Conservation (phyloP, 1,140 invertebrate genomes). For the Tribolium castaneum region DNA sequence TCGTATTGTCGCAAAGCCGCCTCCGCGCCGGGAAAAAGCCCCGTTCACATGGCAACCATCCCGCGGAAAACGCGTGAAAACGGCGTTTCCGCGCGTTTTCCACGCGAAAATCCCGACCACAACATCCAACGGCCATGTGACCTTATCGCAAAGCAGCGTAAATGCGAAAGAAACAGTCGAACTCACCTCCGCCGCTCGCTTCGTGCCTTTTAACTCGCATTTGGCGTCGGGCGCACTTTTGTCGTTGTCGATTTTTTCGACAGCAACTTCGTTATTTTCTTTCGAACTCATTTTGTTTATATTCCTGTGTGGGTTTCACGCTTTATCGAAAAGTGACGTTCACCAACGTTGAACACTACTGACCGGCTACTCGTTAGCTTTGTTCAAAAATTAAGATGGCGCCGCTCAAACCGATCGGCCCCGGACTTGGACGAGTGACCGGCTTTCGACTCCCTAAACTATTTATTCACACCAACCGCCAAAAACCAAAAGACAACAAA, state of each 20-base stretch:
- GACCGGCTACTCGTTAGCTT: conserved; percentile 71
- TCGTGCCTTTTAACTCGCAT: conserved; percentile 86
- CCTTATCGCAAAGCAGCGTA: conserved; percentile 9
- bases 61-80: background rate
- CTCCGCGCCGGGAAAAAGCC: background rate
- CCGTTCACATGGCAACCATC: background rate
- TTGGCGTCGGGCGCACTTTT: conserved; percentile 77
- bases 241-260: conserved; percentile 83
- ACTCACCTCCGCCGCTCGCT: conserved; percentile 89
- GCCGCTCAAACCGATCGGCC: conserved; percentile 74
- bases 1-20: background rate
- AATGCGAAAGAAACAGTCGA: conserved; percentile 32
- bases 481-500: background rate
- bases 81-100: background rate
- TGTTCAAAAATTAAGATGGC: conserved; percentile 87
- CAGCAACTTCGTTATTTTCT: conserved; percentile 85
- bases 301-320: conserved; percentile 66
- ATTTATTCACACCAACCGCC: conserved; percentile 44
- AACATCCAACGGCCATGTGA: conserved; percentile 8
- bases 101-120: background rate
- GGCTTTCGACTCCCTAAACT: conserved; percentile 47
- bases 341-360: conserved; percentile 71
- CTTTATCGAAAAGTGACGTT: conserved; percentile 64
- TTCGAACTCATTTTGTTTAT: conserved; percentile 83
- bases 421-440: conserved; percentile 68